Conservation (phyloP, 2,888 invertebrate genomes). For the Ptilodon capucinus region DNA sequence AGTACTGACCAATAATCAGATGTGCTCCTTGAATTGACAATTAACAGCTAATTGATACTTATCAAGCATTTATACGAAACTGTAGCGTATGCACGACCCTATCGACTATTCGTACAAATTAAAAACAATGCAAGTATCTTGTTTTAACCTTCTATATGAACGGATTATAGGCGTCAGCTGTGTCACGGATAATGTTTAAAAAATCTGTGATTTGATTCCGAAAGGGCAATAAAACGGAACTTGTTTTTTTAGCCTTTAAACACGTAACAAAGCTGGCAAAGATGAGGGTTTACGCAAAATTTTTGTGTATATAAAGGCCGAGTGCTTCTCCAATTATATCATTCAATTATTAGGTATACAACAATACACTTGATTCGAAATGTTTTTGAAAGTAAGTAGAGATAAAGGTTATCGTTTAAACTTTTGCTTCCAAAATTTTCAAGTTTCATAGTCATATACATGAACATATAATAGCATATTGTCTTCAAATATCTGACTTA, state of each 20-base stretch:
- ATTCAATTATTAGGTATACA: slow-evolving; percentile 42
- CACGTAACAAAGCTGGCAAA: slow-evolving; percentile 31
- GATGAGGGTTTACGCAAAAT: slow-evolving; percentile 25
- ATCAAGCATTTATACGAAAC: no score
- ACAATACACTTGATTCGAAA: slow-evolving; percentile 37
- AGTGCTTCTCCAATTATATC: slow-evolving; percentile 36
- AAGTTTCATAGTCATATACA: neutral
- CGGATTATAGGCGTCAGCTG: neutral
- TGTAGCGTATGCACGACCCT: no score
- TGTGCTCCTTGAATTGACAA: no score
- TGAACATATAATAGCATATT: no score
- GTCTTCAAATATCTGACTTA: no score
- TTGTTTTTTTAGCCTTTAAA: slow-evolving; percentile 1
- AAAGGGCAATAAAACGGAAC: neutral
- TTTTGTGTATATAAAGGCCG: slow-evolving; percentile 52
- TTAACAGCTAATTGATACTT: no score
- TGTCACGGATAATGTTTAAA: neutral
- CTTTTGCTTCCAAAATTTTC: neutral
- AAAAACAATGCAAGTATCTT: neutral
- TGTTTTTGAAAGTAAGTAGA: slow-evolving; percentile 53
- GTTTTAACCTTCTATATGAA: neutral
- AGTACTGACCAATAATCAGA: no score
- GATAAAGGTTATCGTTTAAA: neutral
- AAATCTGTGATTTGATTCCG: neutral
- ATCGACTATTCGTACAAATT: neutral